Base-by-base conservation (phyloP, 2,888 invertebrate genomes). In the Microctonus brassicae region DNA sequence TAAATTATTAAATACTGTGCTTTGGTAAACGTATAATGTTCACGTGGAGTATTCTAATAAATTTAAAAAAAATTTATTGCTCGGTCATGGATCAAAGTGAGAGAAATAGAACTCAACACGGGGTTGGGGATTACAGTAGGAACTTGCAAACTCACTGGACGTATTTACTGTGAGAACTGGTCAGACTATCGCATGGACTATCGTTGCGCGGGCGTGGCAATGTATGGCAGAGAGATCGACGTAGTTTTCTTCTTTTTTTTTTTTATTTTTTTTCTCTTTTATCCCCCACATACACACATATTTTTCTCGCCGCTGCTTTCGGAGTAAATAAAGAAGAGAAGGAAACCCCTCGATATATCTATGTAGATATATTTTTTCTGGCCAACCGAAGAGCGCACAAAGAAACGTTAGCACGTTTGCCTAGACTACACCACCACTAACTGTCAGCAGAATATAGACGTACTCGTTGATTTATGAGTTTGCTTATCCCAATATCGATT, bases 91-190 rank as follows among this genome's bases (percentile, higher is more conserved):
- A 82, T 82, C 83, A 82, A 78, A 64, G 75, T 75, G 73, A 71
- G 74, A n/a, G 33, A 58, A 58, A 26, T 58, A n/a, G 2, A 10
- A 29, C 20, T 66, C 55, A 74, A 76, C 75, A 74, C 70, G 75
- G 55, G 58, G 72, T 68, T 70, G 69, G 70, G 61, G 60, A 63
- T 67, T 69, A 47, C 58, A 26, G 57, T 47, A 82, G 79, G 77
- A 84, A 87, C 83, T 86, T 87, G 87, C 87, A 86, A 67, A 87
- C 86, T 87, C 87, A 87, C 87, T 83, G 83, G 80, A 82, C 80
- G 81, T 86, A 87, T 87, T 87, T 87, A 87, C 84, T 82, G 86
- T 87, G 87, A 85, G 87, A 87, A 87, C 84, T 72, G 85, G 84
- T 83, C 85, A 83, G 84, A 76, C 76, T 77, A 69, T 58, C 58